phyloP scores from a whole-genome alignment of 2,888 invertebrate species.

The Dichetophora obliterata region DNA sequence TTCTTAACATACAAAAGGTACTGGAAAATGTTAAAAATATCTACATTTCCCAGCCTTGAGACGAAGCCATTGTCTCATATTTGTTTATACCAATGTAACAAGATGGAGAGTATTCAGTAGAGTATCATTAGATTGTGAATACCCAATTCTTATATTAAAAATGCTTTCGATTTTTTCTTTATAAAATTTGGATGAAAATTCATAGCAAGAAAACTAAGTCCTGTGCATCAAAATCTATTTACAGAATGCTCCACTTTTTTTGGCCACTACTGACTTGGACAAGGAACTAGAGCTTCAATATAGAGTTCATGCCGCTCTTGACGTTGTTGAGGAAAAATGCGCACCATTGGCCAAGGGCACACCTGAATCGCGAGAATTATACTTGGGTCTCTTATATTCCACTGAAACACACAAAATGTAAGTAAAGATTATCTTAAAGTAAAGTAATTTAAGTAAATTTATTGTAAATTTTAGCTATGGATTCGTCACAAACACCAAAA shows the following conservation, averaged over 20 bases:
- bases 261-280: slow-evolving; percentile 81
- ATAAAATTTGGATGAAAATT: no score
- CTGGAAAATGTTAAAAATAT: no score
- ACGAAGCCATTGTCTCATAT: no score
- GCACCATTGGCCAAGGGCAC: slow-evolving; percentile 74
- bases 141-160: no score
- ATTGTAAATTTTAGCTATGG: slow-evolving; percentile 78
- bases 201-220: no score
- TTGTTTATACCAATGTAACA: no score
- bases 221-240: slow-evolving; percentile 54
- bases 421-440: slow-evolving; percentile 47
- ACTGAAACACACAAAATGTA: slow-evolving; percentile 98
- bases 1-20: no score
- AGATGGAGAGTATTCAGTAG: no score
- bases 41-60: no score
- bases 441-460: neutral
- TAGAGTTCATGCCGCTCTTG: slow-evolving; percentile 85
- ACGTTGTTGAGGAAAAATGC: slow-evolving; percentile 69
- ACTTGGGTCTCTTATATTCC: slow-evolving; percentile 90
- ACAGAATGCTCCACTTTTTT: slow-evolving; percentile 93
- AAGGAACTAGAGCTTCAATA: slow-evolving; percentile 92
- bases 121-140: no score
- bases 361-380: slow-evolving; percentile 88
- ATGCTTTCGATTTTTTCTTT: no score
- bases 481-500: slow-evolving; percentile 96